A percentile compares a stretch with the other conserved stretches of the same genome.
These are phyloP conservation scores for Ibidorhyncha struthersii DNA, from an alignment of 2,113 vertebrate species.

Conservation along the genomic window DNA sequence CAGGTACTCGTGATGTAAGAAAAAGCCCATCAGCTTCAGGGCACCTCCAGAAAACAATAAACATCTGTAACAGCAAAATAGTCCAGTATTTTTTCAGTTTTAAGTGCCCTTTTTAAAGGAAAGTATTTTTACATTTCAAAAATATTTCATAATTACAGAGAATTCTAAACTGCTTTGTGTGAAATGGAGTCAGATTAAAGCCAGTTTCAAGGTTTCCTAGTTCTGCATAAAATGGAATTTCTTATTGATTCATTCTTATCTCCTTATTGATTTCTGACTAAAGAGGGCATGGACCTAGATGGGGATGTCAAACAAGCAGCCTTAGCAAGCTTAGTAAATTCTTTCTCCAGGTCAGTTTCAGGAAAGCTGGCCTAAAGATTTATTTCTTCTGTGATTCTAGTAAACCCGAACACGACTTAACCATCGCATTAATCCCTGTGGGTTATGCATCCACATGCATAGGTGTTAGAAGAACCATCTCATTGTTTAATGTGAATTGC, in stretches of 20 bases:
- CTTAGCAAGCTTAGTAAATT: background rate
- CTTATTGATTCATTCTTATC: background rate
- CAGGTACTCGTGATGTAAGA: background rate
- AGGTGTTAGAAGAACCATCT: accelerated
- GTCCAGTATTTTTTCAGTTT: background rate
- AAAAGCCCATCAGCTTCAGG: background rate
- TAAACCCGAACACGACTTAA: background rate
- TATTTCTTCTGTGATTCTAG: background rate
- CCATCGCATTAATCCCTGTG: accelerated
- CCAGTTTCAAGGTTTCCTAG: background rate
- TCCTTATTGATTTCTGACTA: background rate
- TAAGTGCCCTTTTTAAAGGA: background rate
- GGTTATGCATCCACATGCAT: background rate
- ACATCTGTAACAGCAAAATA: background rate
- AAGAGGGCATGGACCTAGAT: background rate
- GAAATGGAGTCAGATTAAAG: background rate
- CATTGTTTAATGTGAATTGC: background rate
- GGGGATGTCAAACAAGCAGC: background rate
- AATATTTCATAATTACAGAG: background rate
- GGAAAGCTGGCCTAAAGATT: background rate
- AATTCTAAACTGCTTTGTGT: background rate
- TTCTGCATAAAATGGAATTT: background rate
- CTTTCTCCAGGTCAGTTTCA: background rate
- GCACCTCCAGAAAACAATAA: background rate
- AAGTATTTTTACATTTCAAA: background rate